Conservation (phyloP, 1,140 invertebrate genomes). For the Ceratitis capitata region DNA sequence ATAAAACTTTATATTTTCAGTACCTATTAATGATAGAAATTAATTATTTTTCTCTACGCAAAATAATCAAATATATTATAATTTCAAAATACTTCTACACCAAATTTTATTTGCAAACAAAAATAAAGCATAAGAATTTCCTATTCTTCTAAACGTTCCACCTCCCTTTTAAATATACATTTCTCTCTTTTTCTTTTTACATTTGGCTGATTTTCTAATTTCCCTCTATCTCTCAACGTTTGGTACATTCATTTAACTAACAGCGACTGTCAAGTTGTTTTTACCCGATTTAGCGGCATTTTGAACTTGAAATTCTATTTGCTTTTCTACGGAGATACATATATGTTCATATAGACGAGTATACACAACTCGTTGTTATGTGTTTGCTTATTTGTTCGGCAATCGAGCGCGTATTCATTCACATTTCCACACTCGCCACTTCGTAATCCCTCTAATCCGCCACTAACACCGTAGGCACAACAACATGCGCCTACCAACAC, state of each 20-base stretch:
- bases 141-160: background rate
- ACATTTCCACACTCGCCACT: background rate
- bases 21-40: too few species aligned
- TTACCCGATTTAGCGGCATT: conserved; percentile 52
- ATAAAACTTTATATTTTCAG: too few species aligned
- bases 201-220: background rate
- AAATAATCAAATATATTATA: too few species aligned
- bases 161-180: background rate
- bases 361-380: too few species aligned
- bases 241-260: background rate
- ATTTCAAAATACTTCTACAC: background rate
- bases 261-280: background rate
- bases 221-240: background rate
- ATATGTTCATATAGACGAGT: too few species aligned
- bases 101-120: background rate
- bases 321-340: too few species aligned
- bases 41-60: too few species aligned
- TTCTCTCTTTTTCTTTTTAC: background rate
- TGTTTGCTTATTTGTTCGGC: conserved; percentile 44
- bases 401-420: conserved; percentile 27
- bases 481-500: background rate
- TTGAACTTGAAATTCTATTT: conserved; percentile 62
- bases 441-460: conserved; percentile 10
- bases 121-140: too few species aligned
- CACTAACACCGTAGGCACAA: conserved; percentile 14